phyloP scores from a whole-genome alignment of 2,113 vertebrate genomes.

The Atractosteus spatula region DNA sequence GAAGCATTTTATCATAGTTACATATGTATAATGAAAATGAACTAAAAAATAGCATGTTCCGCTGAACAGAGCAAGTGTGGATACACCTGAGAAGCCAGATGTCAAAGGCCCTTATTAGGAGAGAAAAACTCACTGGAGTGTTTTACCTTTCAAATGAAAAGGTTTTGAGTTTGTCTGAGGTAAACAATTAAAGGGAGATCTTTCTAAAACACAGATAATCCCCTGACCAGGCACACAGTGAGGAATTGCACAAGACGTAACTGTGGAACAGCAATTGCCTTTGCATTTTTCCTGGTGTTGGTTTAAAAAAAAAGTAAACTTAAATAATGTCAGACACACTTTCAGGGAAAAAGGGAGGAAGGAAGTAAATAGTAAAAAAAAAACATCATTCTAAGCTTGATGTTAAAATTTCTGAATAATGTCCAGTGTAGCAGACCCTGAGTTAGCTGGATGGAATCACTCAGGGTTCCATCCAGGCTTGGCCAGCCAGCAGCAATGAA shows the following conservation, averaged over 20 bases:
- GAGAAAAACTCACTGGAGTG: not conserved
- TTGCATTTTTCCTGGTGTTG: conserved; percentile 7
- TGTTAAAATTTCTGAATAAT: conserved; percentile 54
- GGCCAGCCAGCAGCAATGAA: conserved; percentile 35
- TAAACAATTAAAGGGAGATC: not conserved
- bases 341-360: conserved; percentile 35
- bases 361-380: conserved; percentile 35
- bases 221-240: too few relatives aligned
- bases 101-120: conserved; percentile 19
- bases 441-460: conserved; percentile 8
- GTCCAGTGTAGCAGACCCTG: conserved; percentile 45
- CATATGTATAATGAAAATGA: conserved; percentile 61
- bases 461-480: conserved; percentile 35
- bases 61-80: conserved; percentile 52
- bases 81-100: conserved; percentile 21
- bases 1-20: conserved; percentile 61
- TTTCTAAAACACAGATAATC: not conserved
- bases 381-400: conserved; percentile 46
- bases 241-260: not conserved
- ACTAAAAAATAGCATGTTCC: conserved; percentile 65
- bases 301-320: conserved; percentile 49
- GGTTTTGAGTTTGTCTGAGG: not conserved
- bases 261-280: not conserved
- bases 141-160: not conserved
- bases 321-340: conserved; percentile 42